Evolutionary conservation across 35 echinoderm and acorn worm species (phyloP).

Genomic region (Apostichopus californicus): DNA sequence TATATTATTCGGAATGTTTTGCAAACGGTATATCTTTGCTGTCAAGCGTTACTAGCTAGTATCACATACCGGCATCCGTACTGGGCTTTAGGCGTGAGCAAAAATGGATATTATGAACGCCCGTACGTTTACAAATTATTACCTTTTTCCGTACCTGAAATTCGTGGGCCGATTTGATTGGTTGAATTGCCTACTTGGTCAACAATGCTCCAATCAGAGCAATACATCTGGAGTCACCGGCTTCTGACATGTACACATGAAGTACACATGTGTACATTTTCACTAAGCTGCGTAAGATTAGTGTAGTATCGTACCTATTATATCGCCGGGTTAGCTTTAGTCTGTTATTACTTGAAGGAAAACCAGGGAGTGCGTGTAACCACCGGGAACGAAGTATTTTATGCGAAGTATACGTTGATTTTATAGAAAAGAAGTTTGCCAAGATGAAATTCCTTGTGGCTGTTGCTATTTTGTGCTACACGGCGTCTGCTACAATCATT

Average conservation of each 20-base stretch:
- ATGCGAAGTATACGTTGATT: not conserved
- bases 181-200: conserved; percentile 21
- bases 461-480: not conserved
- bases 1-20: too few species aligned
- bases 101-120: not conserved
- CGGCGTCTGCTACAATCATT: conserved; percentile 22
- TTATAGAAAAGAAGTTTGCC: not conserved
- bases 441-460: conserved; percentile 1
- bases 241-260: conserved; percentile 22
- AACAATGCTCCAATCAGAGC: conserved; percentile 35
- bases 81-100: too few species aligned
- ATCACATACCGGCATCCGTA: too few species aligned
- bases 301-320: too few species aligned
- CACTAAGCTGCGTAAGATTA: not conserved
- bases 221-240: conserved; percentile 25
- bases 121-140: not conserved
- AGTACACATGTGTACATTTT: conserved; percentile 12
- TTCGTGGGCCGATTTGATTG: conserved; percentile 26
- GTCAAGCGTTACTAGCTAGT: too few species aligned
- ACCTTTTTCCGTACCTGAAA: not conserved
- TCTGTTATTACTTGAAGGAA: not conserved
- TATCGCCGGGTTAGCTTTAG: too few species aligned
- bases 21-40: too few species aligned
- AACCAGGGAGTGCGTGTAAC: not conserved
- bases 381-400: not conserved